Base-by-base conservation (phyloP, 2,888 invertebrate genomes). In the Spisula subtruncata region DNA sequence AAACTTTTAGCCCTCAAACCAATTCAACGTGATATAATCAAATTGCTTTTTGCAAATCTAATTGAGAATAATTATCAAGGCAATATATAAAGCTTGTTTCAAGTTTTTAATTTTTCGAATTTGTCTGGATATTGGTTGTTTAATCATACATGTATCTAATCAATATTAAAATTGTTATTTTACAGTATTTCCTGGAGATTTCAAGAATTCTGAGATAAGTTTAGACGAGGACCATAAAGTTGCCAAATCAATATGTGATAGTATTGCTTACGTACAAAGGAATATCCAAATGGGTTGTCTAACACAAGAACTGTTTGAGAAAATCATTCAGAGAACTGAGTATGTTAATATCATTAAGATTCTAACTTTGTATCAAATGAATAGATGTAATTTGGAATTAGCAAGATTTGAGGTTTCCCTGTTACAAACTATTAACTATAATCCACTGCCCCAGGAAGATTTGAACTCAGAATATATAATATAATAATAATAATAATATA, bases 231-330 rank as follows among this genome's bases (percentile, higher is more conserved):
- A 92, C 60, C 71, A 75, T 41, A 79, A 86, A 25, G 54, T 85
- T 0, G 90, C 89, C 12, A 90, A 87, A 66, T 66, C 82, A 35
- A 85, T 92, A n/a, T 92, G 92, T 91, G 89, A 92, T 29, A 89
- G 80, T 12, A 91, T 92, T 56, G 90, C 92, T 12, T 79, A 25
- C 0, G 71, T 88, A 83, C 92, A 92, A 60, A 71, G 82, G 8
- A 83, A 81, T 46, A 86, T 92, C 18, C 46, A 88, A 16, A 71
- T 81, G 25, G 81, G 89, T n/a, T 92, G 92, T 80, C 85, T 90
- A 0, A 91, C 92, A 2, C 92, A 92, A 51, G 86, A 91, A n/a
- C 81, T 92, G 66, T 92, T 92, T 86, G 91, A 92, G 60, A 92
- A 90, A 48, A 91, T 89, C 1, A 90, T 91, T 25, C 82, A 80